These are phyloP conservation scores for Rhagoletis zephyria DNA, from an alignment of 1,140 invertebrate species.

Conservation along the genomic window DNA sequence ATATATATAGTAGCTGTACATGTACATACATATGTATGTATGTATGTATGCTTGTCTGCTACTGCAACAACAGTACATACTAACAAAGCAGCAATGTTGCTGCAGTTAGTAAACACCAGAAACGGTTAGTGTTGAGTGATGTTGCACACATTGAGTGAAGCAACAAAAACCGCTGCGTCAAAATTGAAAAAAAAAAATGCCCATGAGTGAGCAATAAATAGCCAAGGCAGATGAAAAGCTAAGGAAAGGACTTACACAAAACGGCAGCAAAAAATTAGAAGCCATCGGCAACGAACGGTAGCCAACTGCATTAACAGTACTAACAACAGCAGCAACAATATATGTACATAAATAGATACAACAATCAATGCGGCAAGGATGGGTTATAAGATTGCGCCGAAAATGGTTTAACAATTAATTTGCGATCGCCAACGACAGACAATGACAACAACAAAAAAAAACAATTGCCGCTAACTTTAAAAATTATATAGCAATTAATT, in stretches of 20 bases:
- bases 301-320: background rate
- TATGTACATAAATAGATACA: background rate
- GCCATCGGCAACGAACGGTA: background rate
- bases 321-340: background rate
- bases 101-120: conserved; percentile 39
- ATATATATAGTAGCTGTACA: background rate
- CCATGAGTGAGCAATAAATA: conserved; percentile 10
- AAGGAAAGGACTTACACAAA: background rate
- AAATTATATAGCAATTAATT: too few species aligned
- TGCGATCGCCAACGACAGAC: background rate
- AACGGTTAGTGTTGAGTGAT: conserved; percentile 16
- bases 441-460: background rate
- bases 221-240: background rate
- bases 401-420: conserved; percentile 1
- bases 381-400: background rate
- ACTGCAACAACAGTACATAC: background rate
- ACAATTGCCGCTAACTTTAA: too few species aligned
- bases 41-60: background rate
- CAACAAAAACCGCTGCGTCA: background rate
- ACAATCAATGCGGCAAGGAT: background rate
- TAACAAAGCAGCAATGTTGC: conserved; percentile 8
- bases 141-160: conserved; percentile 3
- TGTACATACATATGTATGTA: background rate
- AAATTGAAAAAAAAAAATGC: background rate
- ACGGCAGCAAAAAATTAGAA: background rate